Evolutionary conservation across 2,797 vertebrate species (phyloP), one percentile per base, ranked within the genome.

Genomic region (Acestrorhynchus altus): DNA sequence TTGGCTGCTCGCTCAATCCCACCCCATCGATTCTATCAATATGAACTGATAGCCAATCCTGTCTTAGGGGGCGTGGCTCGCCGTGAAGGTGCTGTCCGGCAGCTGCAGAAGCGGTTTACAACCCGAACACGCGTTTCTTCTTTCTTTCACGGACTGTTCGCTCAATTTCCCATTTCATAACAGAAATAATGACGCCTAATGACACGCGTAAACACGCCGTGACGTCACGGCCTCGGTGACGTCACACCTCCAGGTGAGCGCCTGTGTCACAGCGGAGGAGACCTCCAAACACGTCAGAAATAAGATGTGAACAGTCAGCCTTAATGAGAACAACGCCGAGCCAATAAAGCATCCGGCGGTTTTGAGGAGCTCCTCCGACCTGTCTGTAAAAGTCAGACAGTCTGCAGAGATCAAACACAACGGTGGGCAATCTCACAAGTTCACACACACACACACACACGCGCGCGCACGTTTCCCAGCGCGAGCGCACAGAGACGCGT

Each of bases 381-480:
- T 57, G 52, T 12, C 35, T 51, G 63, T 46, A 13, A 22, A 46
- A 20, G 9, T 8, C 7, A 66, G 22, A 39, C 60, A 0, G 22
- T 4, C 31, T 6, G 39, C 22, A 60, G 31, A 2, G 65, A n/a
- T 65, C 5, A 65, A 42, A 65, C n/a, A 61, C 44, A 61, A 61
- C 66, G 18, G 68, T 35, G 57, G 57, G 35, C 52, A 46, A 72
- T 47, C 61, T 28, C 35, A 52, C 66, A 52, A 59, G 56, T 12
- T 40, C 54, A 15, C 46, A 22, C 66, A 70, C 56, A 35, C 47
- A n/a, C 73, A 72, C 60, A 60, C n/a, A n/a, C 54, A 15, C 46
- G 31, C 66, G 70, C 56, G 24, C 47, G 15, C 73, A 72, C 60
- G 51, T 26, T 64, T 70, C 57, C 56, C 28, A 4, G 39, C 69